Evolutionary conservation across 2,888 invertebrate species (phyloP).

Genomic region (Zaprionus obscuricornis): DNA sequence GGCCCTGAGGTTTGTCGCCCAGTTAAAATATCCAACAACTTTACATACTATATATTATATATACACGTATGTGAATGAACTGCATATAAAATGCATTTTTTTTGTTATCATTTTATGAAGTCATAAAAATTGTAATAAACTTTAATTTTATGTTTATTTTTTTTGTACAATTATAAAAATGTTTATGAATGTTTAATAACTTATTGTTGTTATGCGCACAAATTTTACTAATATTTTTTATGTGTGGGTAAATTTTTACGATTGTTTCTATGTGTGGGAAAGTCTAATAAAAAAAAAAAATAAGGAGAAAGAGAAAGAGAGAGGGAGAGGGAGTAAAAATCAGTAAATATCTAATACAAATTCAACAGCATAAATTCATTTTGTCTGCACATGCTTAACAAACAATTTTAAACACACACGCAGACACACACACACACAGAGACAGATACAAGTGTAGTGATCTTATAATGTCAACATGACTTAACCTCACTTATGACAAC

Average conservation of each 20-base stretch:
- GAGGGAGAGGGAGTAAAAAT: too few species aligned
- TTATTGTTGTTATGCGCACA: too few species aligned
- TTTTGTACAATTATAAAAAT: slow-evolving; percentile 29
- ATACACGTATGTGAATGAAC: slow-evolving; percentile 20
- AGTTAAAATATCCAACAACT: slow-evolving; percentile 5
- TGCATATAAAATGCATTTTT: slow-evolving; percentile 41
- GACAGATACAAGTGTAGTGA: slow-evolving; percentile 40
- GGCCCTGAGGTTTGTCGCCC: background rate
- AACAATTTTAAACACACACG: too few species aligned
- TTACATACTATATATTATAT: too few species aligned
- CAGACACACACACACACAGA: too few species aligned
- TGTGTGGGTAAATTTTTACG: slow-evolving; percentile 6
- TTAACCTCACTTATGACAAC: slow-evolving; percentile 46
- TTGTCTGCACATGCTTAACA: slow-evolving; percentile 9
- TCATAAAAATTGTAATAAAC: slow-evolving; percentile 52
- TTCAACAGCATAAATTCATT: background rate
- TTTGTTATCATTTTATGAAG: slow-evolving; percentile 32
- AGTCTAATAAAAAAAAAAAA: too few species aligned
- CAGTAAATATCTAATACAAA: too few species aligned
- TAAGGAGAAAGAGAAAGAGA: too few species aligned
- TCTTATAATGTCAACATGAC: slow-evolving; percentile 50
- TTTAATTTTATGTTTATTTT: slow-evolving; percentile 39
- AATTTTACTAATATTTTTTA: slow-evolving; percentile 20
- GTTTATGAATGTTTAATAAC: slow-evolving; percentile 44
- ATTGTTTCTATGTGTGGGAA: too few species aligned